Evolutionary conservation across 2,797 vertebrate species (phyloP).

Genomic region (Trachurus trachurus): DNA sequence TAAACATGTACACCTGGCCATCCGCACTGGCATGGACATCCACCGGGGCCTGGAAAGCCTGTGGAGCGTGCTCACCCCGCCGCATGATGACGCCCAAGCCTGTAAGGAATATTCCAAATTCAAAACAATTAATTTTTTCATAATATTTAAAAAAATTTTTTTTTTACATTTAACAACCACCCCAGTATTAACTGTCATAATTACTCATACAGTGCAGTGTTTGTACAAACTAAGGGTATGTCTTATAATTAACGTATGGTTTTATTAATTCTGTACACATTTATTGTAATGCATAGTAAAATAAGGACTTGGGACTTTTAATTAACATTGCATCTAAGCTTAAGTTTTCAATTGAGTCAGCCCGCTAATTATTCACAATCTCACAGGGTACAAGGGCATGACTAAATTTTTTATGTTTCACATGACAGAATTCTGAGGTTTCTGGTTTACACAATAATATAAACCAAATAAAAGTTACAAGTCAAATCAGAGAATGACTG

Average conservation of each 20-base stretch:
- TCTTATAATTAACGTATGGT: too few relatives aligned
- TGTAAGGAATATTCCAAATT: conserved; percentile 21
- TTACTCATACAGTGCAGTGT: not conserved
- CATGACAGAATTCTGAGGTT: not conserved
- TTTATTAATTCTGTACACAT: too few relatives aligned
- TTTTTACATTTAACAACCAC: not conserved
- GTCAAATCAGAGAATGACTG: not conserved
- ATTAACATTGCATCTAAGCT: not conserved
- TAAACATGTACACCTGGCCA: conserved; percentile 91
- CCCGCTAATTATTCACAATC: not conserved
- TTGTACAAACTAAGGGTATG: not conserved
- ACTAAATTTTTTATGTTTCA: not conserved
- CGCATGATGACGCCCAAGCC: conserved; percentile 81
- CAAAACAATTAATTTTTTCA: conserved; percentile 2
- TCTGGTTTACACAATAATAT: not conserved
- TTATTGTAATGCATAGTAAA: not conserved
- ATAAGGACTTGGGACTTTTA: not conserved
- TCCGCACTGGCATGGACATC: conserved; percentile 87
- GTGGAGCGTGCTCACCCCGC: conserved; percentile 80
- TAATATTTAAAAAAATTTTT: not conserved
- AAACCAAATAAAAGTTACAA: not conserved
- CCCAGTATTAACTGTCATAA: not conserved
- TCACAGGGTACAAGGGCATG: not conserved
- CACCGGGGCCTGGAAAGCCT: conserved; percentile 91
- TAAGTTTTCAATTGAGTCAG: not conserved